A percentile compares a stretch with the other conserved stretches of the same genome.
phyloP scores from a whole-genome alignment of 2,113 vertebrate genomes.

The Coptodon bakossiorum region DNA sequence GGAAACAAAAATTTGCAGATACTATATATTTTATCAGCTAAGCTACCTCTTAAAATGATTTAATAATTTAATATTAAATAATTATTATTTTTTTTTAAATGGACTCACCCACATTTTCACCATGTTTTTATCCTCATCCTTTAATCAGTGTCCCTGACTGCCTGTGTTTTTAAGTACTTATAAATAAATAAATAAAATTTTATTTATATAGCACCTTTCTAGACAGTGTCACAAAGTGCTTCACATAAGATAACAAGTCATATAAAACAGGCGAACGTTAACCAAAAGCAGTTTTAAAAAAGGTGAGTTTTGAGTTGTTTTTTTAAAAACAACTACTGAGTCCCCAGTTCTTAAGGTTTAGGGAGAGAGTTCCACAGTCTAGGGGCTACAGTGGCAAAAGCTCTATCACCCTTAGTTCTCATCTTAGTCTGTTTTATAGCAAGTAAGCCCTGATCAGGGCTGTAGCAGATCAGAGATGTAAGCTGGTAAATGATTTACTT shows the following conservation, averaged over 20 bases:
- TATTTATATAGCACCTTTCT: neutral
- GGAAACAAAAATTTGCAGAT: neutral
- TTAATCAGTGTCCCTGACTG: neutral
- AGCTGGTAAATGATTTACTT: neutral
- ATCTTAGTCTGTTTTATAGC: neutral
- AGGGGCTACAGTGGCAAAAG: neutral
- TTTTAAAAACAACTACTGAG: neutral
- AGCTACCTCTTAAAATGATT: neutral
- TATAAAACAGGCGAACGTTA: neutral
- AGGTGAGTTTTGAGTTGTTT: neutral
- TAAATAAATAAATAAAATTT: neutral
- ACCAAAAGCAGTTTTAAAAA: too few relatives aligned
- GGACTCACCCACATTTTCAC: neutral
- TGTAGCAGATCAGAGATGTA: neutral
- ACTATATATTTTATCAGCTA: neutral
- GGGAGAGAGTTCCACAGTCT: neutral
- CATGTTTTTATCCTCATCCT: neutral
- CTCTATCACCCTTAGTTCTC: neutral
- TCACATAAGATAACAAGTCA: neutral
- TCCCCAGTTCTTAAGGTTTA: neutral
- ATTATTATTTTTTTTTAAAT: neutral
- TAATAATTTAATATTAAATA: neutral
- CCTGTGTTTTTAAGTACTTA: neutral
- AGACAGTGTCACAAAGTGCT: neutral
- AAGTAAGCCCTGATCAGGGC: neutral